Percentiles rank a stretch among this genome's conserved stretches.
phyloP scores from a whole-genome alignment of 2,888 invertebrate species.

The Pammene fasciana region DNA sequence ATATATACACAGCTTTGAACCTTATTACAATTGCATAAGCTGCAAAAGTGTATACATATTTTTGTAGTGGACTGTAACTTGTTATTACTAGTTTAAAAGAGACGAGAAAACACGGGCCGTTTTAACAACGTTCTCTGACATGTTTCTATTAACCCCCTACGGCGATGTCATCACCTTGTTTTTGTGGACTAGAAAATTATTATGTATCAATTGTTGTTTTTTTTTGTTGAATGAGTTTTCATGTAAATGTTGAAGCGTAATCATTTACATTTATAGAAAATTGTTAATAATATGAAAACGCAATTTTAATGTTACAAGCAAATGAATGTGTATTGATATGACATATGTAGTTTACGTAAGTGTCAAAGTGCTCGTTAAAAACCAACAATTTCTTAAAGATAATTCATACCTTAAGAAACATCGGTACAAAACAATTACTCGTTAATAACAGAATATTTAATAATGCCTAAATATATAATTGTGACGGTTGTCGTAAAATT shows the following conservation, averaged over 20 bases:
- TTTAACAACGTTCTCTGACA: constrained; percentile 24
- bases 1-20: too few species aligned
- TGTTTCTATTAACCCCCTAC: constrained; percentile 15
- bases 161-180: constrained; percentile 24
- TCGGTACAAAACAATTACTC: constrained; percentile 24
- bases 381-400: background rate
- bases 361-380: too few species aligned
- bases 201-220: background rate
- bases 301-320: too few species aligned
- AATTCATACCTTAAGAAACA: background rate
- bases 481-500: constrained; percentile 39
- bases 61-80: background rate
- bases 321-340: too few species aligned
- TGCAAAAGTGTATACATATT: too few species aligned
- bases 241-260: too few species aligned
- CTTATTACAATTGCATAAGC: too few species aligned
- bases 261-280: too few species aligned
- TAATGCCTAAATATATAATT: constrained; percentile 39
- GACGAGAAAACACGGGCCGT: constrained; percentile 32
- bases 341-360: too few species aligned
- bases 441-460: constrained; percentile 37
- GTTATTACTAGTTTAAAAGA: constrained; percentile 38
- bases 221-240: background rate
- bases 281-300: too few species aligned
- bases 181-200: constrained; percentile 2